A percentile compares a stretch with the other conserved stretches of the same genome.
These are phyloP conservation scores for Caenorhabditis imperialis DNA, from an alignment of 2,888 invertebrate species.

Conservation along the genomic window DNA sequence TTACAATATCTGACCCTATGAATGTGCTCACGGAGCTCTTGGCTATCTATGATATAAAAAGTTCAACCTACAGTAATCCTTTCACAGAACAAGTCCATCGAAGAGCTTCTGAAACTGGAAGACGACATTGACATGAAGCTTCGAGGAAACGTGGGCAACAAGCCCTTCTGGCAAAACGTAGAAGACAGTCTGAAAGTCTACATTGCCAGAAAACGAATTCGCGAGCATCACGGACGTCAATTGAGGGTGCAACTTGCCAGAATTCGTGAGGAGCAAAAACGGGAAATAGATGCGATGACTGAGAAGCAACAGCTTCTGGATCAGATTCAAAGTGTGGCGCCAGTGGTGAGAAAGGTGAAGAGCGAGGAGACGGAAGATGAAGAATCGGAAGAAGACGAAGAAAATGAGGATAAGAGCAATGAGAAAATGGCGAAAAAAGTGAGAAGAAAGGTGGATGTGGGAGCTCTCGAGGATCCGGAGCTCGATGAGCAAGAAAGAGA, in stretches of 20 bases:
- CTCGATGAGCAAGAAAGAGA: constrained; percentile 77
- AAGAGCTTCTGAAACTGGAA: constrained; percentile 87
- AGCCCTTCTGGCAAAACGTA: constrained; percentile 97
- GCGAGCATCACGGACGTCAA: constrained; percentile 93
- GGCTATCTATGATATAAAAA: too few species aligned
- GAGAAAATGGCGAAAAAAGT: constrained; percentile 49
- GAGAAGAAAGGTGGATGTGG: constrained; percentile 62
- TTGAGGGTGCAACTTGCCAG: constrained; percentile 89
- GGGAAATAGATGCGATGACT: constrained; percentile 24
- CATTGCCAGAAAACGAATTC: constrained; percentile 84
- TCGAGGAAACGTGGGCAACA: constrained; percentile 92
- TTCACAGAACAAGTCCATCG: constrained; percentile 87
- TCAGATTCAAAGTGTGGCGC: too few species aligned
- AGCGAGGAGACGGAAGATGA: constrained; percentile 28
- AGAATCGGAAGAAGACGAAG: constrained; percentile 53
- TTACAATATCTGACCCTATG: too few species aligned
- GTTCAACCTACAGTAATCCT: too few species aligned
- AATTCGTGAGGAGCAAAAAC: constrained; percentile 85
- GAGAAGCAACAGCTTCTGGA: background rate
- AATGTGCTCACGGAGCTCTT: too few species aligned
- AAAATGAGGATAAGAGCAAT: constrained; percentile 43
- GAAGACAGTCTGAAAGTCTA: constrained; percentile 79
- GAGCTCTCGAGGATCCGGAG: constrained; percentile 60
- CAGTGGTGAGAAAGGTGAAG: background rate
- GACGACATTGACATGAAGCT: constrained; percentile 88